A percentile compares a stretch with the other conserved stretches of the same genome.
phyloP scores from a whole-genome alignment of 2,888 invertebrate genomes.

The Meta bourneti region DNA sequence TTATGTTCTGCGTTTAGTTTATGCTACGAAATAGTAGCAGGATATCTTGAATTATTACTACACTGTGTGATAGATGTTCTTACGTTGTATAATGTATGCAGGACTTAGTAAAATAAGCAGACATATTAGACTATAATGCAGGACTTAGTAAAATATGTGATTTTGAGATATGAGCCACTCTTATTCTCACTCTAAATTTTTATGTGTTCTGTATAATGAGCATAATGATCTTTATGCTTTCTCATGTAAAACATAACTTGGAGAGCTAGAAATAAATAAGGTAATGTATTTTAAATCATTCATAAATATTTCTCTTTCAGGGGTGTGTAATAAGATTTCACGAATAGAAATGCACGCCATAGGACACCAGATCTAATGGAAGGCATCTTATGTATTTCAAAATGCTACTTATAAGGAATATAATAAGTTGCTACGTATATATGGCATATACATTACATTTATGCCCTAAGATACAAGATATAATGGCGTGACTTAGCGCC shows the following conservation, averaged over 20 bases:
- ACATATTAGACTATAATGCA: too few species aligned
- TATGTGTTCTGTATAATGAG: not conserved
- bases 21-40: too few species aligned
- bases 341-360: not conserved
- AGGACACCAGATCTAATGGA: not conserved
- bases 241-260: not conserved
- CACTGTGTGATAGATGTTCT: too few species aligned
- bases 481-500: too few species aligned
- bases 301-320: not conserved
- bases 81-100: too few species aligned
- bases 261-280: not conserved
- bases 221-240: not conserved
- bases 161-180: not conserved
- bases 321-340: not conserved
- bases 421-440: not conserved
- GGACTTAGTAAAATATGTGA: too few species aligned
- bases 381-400: not conserved
- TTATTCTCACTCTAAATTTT: not conserved
- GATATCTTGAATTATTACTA: too few species aligned
- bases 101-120: too few species aligned
- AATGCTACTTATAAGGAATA: not conserved
- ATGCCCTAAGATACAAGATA: too few species aligned
- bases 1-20: too few species aligned
- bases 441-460: not conserved
- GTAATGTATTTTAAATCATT: not conserved